phyloP scores from a whole-genome alignment of 2,113 vertebrate species.

The Cynopterus brachyotis region DNA sequence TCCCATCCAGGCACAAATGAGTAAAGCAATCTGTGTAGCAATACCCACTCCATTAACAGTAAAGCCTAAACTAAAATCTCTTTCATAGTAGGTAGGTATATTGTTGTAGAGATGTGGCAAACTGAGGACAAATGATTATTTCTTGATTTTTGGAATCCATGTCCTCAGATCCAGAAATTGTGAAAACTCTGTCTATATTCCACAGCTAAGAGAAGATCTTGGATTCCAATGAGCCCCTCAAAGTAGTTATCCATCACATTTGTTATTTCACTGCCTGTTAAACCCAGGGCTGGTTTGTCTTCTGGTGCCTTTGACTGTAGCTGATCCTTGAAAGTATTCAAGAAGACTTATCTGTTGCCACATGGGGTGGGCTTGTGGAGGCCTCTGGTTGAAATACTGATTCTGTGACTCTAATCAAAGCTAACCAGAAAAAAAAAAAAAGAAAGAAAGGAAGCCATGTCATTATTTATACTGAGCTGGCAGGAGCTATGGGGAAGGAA shows the following conservation, averaged over 20 bases:
- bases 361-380: neutral
- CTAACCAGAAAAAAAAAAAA: neutral
- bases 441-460: neutral
- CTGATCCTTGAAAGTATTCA: neutral
- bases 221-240: neutral
- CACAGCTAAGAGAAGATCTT: neutral
- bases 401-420: neutral
- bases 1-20: neutral
- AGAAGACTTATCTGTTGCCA: neutral
- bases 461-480: neutral
- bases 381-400: neutral
- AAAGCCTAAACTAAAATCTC: neutral
- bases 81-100: neutral
- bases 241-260: neutral
- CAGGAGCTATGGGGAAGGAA: neutral
- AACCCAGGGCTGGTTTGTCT: neutral
- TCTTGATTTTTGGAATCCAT: neutral
- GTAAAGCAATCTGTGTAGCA: neutral
- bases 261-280: neutral
- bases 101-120: neutral
- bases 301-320: neutral
- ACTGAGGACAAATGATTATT: neutral
- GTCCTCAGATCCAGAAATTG: neutral
- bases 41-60: neutral
- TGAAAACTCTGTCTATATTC: neutral